A percentile compares a stretch with the other conserved stretches of the same genome.
Evolutionary conservation across 2,797 vertebrate genomes (phyloP).

Genomic region (Pangasius djambal): DNA sequence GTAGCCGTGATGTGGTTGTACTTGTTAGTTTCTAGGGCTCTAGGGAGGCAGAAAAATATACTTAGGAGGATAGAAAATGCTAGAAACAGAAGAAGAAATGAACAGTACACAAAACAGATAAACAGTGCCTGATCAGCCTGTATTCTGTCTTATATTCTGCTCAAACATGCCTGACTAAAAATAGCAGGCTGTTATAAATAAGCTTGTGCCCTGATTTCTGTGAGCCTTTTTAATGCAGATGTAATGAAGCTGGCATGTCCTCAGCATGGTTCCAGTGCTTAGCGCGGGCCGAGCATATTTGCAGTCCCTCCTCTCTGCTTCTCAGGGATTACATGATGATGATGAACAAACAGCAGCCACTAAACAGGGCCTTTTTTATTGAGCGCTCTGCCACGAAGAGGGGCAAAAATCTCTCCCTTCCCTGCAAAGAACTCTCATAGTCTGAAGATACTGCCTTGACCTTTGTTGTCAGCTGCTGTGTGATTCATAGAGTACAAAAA

Average conservation of each 20-base stretch:
- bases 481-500: not conserved
- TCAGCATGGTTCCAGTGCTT: slow-evolving; percentile 28
- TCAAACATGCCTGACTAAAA: slow-evolving; percentile 41
- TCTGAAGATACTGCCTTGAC: not conserved
- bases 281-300: slow-evolving; percentile 27
- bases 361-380: not conserved
- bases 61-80: not conserved
- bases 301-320: slow-evolving; percentile 23
- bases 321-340: slow-evolving; percentile 36
- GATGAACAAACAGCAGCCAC: slow-evolving; percentile 43
- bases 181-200: slow-evolving; percentile 37
- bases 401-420: not conserved
- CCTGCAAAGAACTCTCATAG: not conserved
- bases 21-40: slow-evolving; percentile 96
- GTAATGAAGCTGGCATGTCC: slow-evolving; percentile 41
- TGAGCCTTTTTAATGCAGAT: slow-evolving; percentile 29
- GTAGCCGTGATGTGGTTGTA: slow-evolving; percentile 99
- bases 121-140: not conserved
- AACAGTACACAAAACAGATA: not conserved
- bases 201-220: slow-evolving; percentile 24
- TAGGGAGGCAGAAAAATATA: slow-evolving; percentile 62
- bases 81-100: not conserved
- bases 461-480: not conserved
- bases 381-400: not conserved
- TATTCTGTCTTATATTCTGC: slow-evolving; percentile 22